phyloP scores from a whole-genome alignment of 2,113 vertebrate genomes.

The Alethe castanea region DNA sequence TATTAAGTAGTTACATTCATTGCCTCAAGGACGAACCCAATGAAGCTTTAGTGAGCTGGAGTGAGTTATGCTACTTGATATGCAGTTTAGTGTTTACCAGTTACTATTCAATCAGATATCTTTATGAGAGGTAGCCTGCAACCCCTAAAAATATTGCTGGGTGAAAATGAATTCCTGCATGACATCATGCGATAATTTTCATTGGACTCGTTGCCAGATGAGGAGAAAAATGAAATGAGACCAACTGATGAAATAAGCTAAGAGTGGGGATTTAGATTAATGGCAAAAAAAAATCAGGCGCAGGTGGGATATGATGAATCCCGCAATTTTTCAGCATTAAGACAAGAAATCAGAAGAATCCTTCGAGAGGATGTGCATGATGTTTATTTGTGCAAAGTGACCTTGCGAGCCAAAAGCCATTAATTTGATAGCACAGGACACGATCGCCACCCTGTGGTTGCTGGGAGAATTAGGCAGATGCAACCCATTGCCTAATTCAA shows the following conservation, averaged over 20 bases:
- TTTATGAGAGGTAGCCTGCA: conserved; percentile 35
- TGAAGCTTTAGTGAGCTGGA: conserved; percentile 7
- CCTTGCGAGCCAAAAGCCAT: conserved; percentile 70
- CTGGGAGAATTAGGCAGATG: conserved; percentile 51
- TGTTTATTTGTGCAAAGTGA: conserved; percentile 72
- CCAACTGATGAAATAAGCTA: conserved; percentile 36
- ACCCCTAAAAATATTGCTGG: conserved; percentile 4
- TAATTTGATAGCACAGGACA: conserved; percentile 65
- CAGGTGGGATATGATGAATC: conserved; percentile 48
- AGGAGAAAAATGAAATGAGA: conserved; percentile 33
- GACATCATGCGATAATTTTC: conserved; percentile 27
- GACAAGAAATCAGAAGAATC: conserved; percentile 44
- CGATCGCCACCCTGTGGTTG: conserved; percentile 78
- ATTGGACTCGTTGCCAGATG: conserved; percentile 10
- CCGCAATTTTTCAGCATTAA: conserved; percentile 54
- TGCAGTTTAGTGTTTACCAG: conserved; percentile 46
- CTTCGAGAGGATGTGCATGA: conserved; percentile 29
- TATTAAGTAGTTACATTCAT: conserved; percentile 48
- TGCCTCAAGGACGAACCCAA: conserved; percentile 30
- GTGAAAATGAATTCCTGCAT: conserved; percentile 18
- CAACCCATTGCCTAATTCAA: conserved; percentile 58
- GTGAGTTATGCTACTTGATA: conserved; percentile 21
- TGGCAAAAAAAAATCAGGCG: conserved; percentile 13
- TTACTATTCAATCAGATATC: background rate
- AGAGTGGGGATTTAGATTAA: conserved; percentile 6